phyloP scores from a whole-genome alignment of 1,140 invertebrate genomes.

The Hesperophylax magnus region DNA sequence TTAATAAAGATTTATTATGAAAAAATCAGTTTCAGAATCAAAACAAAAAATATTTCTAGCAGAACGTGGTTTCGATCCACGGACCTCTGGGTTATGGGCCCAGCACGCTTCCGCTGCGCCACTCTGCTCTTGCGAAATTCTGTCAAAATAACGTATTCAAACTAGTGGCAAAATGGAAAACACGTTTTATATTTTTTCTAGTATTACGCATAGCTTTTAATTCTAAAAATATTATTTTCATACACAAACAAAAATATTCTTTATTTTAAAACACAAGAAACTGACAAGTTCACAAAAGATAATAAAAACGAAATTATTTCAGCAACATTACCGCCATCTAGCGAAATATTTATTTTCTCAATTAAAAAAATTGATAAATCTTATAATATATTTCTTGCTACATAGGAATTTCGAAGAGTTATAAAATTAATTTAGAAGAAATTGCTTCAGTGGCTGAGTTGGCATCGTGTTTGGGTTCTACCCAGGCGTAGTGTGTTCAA shows the following conservation, averaged over 20 bases:
- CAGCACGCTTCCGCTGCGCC: conserved; percentile 94
- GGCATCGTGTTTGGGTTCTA: too few species aligned
- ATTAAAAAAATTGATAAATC: neutral
- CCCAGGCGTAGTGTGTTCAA: too few species aligned
- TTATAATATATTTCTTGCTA: too few species aligned
- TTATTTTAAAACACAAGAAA: neutral
- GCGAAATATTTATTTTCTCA: neutral
- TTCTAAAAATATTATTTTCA: neutral
- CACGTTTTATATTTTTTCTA: neutral
- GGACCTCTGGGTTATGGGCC: conserved; percentile 95
- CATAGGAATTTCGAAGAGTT: too few species aligned
- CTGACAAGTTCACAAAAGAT: neutral
- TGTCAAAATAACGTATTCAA: neutral
- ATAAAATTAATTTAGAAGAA: too few species aligned
- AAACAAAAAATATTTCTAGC: conserved; percentile 71
- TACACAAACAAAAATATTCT: neutral
- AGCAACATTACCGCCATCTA: conserved; percentile 20
- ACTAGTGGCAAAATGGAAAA: neutral
- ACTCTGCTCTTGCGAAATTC: conserved; percentile 77
- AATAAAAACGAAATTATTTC: neutral
- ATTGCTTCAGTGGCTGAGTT: too few species aligned
- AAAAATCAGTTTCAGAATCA: neutral
- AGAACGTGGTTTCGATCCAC: conserved; percentile 97
- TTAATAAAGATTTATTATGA: neutral
- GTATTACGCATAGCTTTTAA: neutral